Percentiles rank a stretch among this genome's conserved stretches.
Conservation (phyloP, 2,797 vertebrate genomes). For the Pipistrellus nathusii region DNA sequence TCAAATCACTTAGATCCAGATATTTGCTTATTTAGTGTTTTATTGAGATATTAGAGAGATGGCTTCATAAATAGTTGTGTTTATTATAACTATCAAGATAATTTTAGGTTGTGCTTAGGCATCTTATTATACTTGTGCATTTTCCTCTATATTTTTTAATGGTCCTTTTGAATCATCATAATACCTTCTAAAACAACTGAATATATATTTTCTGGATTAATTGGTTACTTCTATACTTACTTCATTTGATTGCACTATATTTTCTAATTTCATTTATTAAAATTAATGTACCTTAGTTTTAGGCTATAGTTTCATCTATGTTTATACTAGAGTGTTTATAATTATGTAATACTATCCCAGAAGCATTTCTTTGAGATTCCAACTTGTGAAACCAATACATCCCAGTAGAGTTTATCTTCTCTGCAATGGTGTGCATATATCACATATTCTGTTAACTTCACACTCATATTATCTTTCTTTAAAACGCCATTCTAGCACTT, state of each 20-base stretch:
- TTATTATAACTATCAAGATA: background rate
- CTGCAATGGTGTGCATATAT: background rate
- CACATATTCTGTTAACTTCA: slow-evolving; percentile 11
- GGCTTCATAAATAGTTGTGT: slow-evolving; percentile 31
- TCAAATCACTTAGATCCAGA: slow-evolving; percentile 46
- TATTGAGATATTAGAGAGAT: slow-evolving; percentile 52
- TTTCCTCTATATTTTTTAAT: slow-evolving; percentile 53
- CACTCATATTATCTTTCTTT: background rate
- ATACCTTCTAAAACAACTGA: background rate
- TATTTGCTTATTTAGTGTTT: slow-evolving; percentile 33
- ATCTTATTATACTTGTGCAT: background rate
- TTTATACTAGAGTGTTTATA: background rate
- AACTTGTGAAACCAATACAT: background rate
- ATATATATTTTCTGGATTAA: slow-evolving; percentile 11
- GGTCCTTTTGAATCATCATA: background rate
- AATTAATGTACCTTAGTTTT: slow-evolving; percentile 37
- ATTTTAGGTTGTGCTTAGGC: slow-evolving; percentile 55
- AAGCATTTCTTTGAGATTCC: background rate
- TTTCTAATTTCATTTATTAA: slow-evolving; percentile 22
- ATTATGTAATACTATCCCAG: background rate
- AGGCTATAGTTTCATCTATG: background rate
- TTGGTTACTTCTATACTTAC: background rate
- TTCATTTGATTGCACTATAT: slow-evolving; percentile 20
- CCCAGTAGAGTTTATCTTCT: background rate
- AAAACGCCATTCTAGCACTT: slow-evolving; percentile 55